phyloP scores from a whole-genome alignment of 2,113 vertebrate genomes.

The Octodon degus region DNA sequence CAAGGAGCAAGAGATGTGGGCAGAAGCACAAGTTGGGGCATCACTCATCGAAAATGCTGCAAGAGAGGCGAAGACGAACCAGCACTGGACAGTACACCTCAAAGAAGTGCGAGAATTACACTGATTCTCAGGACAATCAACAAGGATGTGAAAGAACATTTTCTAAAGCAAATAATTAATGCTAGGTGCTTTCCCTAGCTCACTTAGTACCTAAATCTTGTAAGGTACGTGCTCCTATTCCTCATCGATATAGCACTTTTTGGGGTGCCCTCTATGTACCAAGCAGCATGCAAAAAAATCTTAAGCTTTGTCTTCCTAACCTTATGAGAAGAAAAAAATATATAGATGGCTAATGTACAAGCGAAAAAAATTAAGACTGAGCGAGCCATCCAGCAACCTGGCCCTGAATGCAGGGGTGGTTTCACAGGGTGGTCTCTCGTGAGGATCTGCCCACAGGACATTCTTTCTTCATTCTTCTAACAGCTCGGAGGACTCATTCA shows the following conservation, averaged over 20 bases:
- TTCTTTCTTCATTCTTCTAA: background rate
- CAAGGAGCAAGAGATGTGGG: constrained; percentile 24
- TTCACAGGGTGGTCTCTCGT: background rate
- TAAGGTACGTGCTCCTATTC: background rate
- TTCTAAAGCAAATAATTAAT: background rate
- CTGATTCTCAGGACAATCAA: background rate
- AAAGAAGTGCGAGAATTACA: background rate
- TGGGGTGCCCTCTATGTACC: background rate
- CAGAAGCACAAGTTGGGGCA: background rate
- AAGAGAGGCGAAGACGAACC: background rate
- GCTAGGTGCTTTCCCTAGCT: background rate
- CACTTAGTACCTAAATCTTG: background rate
- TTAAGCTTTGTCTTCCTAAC: background rate
- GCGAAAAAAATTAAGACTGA: background rate
- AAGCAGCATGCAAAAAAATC: background rate
- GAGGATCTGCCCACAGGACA: background rate
- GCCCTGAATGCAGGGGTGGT: background rate
- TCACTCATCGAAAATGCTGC: background rate
- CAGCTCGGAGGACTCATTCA: background rate
- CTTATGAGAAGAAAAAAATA: background rate
- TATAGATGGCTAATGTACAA: background rate
- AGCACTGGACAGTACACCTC: background rate
- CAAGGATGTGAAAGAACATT: background rate
- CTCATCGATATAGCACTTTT: background rate
- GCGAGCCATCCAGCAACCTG: background rate